Evolutionary conservation across 2,888 invertebrate species (phyloP), one percentile per base, ranked within the genome.

Genomic region (Drosophila algonquin): DNA sequence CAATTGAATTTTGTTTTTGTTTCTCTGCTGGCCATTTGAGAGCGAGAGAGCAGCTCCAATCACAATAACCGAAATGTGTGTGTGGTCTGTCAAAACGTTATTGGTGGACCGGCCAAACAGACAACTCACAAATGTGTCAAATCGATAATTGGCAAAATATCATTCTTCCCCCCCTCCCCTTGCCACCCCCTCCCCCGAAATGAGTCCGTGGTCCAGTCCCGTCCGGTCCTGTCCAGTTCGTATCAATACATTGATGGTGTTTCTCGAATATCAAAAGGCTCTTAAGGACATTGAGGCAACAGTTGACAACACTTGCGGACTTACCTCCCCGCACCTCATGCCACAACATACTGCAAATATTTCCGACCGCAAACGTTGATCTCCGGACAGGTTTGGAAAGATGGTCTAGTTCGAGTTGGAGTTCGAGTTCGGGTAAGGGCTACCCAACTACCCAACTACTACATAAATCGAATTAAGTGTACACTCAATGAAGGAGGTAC

Each of bases 381-480:
- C 44, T 50, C 48, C 14, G 63, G 40, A 48, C 16, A 32, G 54
- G 47, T 40, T 40, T 32, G n/a, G 30, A 30, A 30, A 30, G 30
- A 30, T 27, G 7, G 8, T 30, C 8, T 2, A 8, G 30, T 30
- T 30, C 2, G 30, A 3, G 21, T 21, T 27, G 1, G 7, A 27
- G 27, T 21, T 30, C 2, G 8, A 30, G 30, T 30, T 30, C 7
- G 30, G 30, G 40, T 7, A 44, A 54, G 53, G 24, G 24, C 47
- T 12, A 30, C 18, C 18, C 18, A 2, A 21, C 21, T 21, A 21
- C 21, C 21, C 21, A 45, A 24, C 60, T 62, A 64, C 76, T 73
- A 80, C 76, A 78, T 80, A 81, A 85, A 86, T 82, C 82, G 82
- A 82, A 86, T 83, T 86, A 86, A 81, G 83, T 83, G 82, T 79